Evolutionary conservation across 2,888 invertebrate genomes (phyloP).

Genomic region (Epinotia bilunana): DNA sequence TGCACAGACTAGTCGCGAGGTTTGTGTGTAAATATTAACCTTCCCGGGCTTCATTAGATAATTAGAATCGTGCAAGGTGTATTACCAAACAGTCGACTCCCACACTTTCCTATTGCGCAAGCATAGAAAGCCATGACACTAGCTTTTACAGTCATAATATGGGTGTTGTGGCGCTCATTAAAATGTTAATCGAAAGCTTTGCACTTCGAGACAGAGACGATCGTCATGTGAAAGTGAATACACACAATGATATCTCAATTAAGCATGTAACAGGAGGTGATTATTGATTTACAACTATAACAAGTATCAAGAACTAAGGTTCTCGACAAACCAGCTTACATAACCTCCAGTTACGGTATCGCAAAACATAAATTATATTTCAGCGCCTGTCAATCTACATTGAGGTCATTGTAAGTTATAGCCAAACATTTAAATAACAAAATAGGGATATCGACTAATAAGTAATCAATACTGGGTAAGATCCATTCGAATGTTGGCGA

Average conservation of each 20-base stretch:
- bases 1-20: not conserved
- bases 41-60: conserved; percentile 23
- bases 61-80: conserved; percentile 40
- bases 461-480: conserved; percentile 33
- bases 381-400: conserved; percentile 30
- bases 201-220: conserved; percentile 32
- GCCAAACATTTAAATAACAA: conserved; percentile 33
- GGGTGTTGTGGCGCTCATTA: conserved; percentile 44
- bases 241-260: conserved; percentile 31
- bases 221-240: conserved; percentile 39
- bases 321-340: not conserved
- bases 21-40: conserved; percentile 19
- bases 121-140: conserved; percentile 49
- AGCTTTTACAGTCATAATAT: conserved; percentile 44
- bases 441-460: conserved; percentile 26
- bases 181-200: conserved; percentile 41
- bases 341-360: conserved; percentile 25
- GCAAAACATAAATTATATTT: conserved; percentile 40
- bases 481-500: conserved; percentile 25
- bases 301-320: not conserved
- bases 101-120: conserved; percentile 54
- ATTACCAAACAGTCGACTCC: conserved; percentile 50
- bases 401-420: conserved; percentile 33
- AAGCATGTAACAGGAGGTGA: not conserved
- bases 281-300: conserved; percentile 18